Percentiles rank a stretch among this genome's conserved stretches.
Conservation (phyloP, 2,113 vertebrate species). For the Loxodonta africana region DNA sequence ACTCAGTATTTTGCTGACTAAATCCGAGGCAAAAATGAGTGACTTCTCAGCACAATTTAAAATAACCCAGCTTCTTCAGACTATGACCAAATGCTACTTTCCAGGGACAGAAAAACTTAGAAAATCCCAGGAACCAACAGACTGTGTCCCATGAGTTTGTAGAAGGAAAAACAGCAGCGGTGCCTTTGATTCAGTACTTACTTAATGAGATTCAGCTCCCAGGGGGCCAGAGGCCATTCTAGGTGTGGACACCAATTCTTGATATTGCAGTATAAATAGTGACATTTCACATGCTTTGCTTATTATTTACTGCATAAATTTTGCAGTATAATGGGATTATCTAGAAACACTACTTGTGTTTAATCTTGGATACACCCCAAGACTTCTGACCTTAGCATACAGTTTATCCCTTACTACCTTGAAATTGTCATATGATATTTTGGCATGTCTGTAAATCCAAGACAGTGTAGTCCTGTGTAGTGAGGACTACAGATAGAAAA, state of each 20-base stretch:
- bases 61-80: not conserved
- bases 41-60: not conserved
- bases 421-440: not conserved
- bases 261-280: not conserved
- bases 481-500: not conserved
- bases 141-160: not conserved
- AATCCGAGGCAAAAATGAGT: slow-evolving; percentile 42
- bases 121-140: not conserved
- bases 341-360: slow-evolving; percentile 38
- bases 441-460: not conserved
- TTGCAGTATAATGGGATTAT: not conserved
- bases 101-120: too few relatives aligned
- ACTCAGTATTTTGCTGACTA: slow-evolving; percentile 1
- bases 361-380: not conserved
- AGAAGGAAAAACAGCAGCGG: not conserved
- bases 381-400: not conserved
- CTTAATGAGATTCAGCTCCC: not conserved
- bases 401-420: not conserved
- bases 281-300: not conserved
- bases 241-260: not conserved
- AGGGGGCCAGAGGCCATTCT: not conserved
- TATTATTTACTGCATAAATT: slow-evolving; percentile 44
- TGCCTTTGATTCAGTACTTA: not conserved
- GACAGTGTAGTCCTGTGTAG: not conserved
- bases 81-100: not conserved